Evolutionary conservation across 2,888 invertebrate species (phyloP).

Genomic region (Drosophila monieri): DNA sequence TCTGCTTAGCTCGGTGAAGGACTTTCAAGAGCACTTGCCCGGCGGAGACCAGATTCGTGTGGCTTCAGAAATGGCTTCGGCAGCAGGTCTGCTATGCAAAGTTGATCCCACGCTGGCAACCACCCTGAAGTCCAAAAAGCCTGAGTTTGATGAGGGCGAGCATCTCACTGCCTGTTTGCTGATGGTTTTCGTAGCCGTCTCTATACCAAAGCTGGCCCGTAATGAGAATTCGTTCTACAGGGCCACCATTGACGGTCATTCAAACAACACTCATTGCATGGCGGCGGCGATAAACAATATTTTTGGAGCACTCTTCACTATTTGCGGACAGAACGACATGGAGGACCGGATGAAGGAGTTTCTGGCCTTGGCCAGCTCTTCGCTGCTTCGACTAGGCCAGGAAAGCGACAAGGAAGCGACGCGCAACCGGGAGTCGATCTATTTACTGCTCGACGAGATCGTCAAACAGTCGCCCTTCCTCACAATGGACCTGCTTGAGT

Average conservation of each 20-base stretch:
- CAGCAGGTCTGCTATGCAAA: conserved; percentile 96
- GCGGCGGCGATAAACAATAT: conserved; percentile 97
- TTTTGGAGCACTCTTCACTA: conserved; percentile 97
- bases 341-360: conserved; percentile 99
- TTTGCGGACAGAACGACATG: conserved; percentile 97
- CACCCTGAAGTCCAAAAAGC: conserved; percentile 94
- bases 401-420: conserved; percentile 97
- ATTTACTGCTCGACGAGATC: conserved; percentile 97
- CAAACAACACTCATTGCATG: conserved; percentile 99
- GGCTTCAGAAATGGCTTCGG: conserved; percentile 98
- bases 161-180: conserved; percentile 96
- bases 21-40: conserved; percentile 96
- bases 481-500: conserved; percentile 99
- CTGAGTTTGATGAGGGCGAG: conserved; percentile 95
- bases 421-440: conserved; percentile 97
- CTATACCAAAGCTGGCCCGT: conserved; percentile 96
- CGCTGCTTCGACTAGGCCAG: conserved; percentile 95
- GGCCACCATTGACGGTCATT: conserved; percentile 95
- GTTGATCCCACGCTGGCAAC: conserved; percentile 97
- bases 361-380: conserved; percentile 95
- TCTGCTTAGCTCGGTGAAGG: conserved; percentile 95
- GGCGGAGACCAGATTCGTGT: conserved; percentile 95
- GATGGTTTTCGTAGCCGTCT: conserved; percentile 99
- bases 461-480: conserved; percentile 99
- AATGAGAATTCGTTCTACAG: conserved; percentile 95